Base-by-base conservation (phyloP, 2,113 vertebrate genomes). In the Choloepus hoffmanni region DNA sequence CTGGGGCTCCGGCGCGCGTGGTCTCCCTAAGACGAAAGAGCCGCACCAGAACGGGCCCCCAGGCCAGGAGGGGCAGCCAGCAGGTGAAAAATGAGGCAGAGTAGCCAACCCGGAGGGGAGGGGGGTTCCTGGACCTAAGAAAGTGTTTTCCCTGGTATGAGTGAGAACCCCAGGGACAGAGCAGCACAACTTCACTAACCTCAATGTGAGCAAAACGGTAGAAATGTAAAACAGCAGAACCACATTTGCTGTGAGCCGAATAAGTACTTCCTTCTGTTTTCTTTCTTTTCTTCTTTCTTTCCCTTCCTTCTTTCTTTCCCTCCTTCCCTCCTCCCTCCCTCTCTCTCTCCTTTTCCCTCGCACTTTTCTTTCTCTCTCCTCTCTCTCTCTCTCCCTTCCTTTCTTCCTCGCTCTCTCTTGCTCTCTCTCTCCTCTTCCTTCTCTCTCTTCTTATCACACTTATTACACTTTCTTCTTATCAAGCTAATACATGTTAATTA, bases 401-500 rank as follows among this genome's bases (percentile, higher is more conserved):
- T 33, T 33, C 36, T n/a, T 36, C 19, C 48, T 43, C 36, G 36
- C 36, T 36, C 36, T 36, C 36, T 36, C 36, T 36, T 36, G 36
- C 36, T 36, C 48, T 50, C 9, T 8, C 21, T 36, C 2, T 21
- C 9, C 58, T 7, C 21, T 33, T 85, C 7, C 8, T 23, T 28
- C 21, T 9, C 11, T 63, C 18, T 9, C 11, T 63, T 14, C 74
- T 72, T 85, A 33, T 36, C 36, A 36, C 36, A 36, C 36, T 36
- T 36, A 43, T 70, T 73, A 60, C 2, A 40, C 4, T 82, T 43
- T 79, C 48, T 87, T 95, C 76, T 91, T 78, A 23, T 68, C 76
- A 82, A 89, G 45, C 70, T 90, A 93, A 90, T 74, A 28, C 40
- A 72, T 40, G 18, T 74, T 95, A 23, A 76, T 30, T 60, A 86